Evolutionary conservation across 23 tunicate genomes (phyloP).

Genomic region (Corella eumyota): DNA sequence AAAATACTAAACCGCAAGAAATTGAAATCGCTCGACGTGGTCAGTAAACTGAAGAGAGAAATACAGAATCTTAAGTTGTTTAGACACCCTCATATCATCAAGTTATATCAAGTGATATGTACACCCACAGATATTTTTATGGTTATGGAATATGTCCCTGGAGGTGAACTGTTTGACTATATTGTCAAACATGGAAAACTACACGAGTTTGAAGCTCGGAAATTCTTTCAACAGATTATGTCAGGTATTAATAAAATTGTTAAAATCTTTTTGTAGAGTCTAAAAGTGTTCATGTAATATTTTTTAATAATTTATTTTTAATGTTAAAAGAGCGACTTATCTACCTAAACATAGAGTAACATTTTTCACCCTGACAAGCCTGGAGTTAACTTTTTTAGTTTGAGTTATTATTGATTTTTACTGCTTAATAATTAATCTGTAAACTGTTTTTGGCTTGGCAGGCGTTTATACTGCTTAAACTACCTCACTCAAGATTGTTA

Average conservation of each 20-base stretch:
- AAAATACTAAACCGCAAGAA: slow-evolving; percentile 91
- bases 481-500: too few species aligned
- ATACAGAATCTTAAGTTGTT: slow-evolving; percentile 93
- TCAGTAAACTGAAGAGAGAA: slow-evolving; percentile 87
- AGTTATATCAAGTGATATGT: slow-evolving; percentile 97
- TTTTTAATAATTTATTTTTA: too few species aligned
- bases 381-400: too few species aligned
- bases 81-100: slow-evolving; percentile 98
- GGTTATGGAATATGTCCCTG: slow-evolving; percentile 99
- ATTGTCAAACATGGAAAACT: slow-evolving; percentile 94
- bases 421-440: too few species aligned
- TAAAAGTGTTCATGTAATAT: too few species aligned
- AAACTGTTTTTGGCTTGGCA: too few species aligned
- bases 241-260: slow-evolving; percentile 52
- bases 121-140: slow-evolving; percentile 97
- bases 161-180: slow-evolving; percentile 98
- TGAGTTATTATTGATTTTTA: too few species aligned
- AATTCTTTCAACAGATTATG: slow-evolving; percentile 97
- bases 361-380: too few species aligned
- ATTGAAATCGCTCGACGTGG: slow-evolving; percentile 92
- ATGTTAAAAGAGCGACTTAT: too few species aligned
- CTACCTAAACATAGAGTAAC: too few species aligned
- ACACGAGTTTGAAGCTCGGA: slow-evolving; percentile 83
- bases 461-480: too few species aligned
- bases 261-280: too few species aligned